Evolutionary conservation across 2,113 vertebrate genomes (phyloP).

Genomic region (Hiodon tergisus): DNA sequence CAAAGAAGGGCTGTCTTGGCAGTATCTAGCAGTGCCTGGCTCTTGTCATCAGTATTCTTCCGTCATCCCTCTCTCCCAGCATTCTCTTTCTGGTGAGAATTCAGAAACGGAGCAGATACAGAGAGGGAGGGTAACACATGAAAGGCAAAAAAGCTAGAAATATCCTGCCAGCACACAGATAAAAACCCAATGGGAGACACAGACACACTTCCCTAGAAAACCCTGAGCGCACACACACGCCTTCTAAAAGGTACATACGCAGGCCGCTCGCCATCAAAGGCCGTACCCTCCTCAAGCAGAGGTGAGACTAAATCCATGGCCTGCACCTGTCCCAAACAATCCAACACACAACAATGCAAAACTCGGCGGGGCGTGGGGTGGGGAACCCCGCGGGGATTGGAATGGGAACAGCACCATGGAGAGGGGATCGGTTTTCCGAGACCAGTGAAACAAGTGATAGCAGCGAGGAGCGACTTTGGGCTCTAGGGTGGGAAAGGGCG

Average conservation of each 20-base stretch:
- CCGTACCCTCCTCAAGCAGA: too few relatives aligned
- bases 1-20: conserved; percentile 38
- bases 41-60: conserved; percentile 49
- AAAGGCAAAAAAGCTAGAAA: conserved; percentile 41
- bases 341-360: too few relatives aligned
- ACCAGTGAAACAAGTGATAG: background rate
- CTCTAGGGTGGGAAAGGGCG: background rate
- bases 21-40: conserved; percentile 41
- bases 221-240: background rate
- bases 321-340: too few relatives aligned
- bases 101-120: conserved; percentile 27
- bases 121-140: conserved; percentile 17
- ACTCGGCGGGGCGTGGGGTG: too few relatives aligned
- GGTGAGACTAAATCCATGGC: too few relatives aligned
- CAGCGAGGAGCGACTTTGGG: too few relatives aligned
- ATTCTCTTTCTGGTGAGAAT: conserved; percentile 29
- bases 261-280: too few relatives aligned
- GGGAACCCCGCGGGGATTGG: too few relatives aligned
- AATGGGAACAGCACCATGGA: background rate
- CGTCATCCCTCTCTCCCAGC: conserved; percentile 31
- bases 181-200: conserved; percentile 6
- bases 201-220: background rate
- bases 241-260: too few relatives aligned
- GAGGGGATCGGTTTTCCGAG: background rate
- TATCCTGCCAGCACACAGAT: background rate